Evolutionary conservation across 2,797 vertebrate species (phyloP), one percentile per base, ranked within the genome.

Genomic region (Neopelma chrysocephalum): DNA sequence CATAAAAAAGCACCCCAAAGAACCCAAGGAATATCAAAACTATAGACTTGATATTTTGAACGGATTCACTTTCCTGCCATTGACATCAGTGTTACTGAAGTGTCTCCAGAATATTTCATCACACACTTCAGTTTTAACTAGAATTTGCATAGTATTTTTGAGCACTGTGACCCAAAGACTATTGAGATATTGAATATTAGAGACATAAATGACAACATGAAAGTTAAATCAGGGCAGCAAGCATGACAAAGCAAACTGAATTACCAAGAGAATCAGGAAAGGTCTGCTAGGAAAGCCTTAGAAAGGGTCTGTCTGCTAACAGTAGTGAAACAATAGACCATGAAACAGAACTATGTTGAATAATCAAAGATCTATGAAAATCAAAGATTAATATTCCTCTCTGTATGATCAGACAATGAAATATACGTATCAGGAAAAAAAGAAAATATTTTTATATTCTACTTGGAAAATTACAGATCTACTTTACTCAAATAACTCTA

Each of bases 71-170:
- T 68, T 58, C 7, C 34, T 68, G 19, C 14, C n/a, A 57, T 13
- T 57, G 78, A 48, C 18, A 77, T 40, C 27, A 42, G 6, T 21
- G 23, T 27, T 69, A 54, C 1, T 0, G 0, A 26, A 50, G 40
- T 15, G 58, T 12, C 29, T 81, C 26, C 31, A 86, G 29, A 71
- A 13, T 68, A 80, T 36, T 64, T 86, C 7, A 62, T 42, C 45
- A 23, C 5, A 60, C 17, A 64, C 48, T 66, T 87, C 78, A 54
- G 11, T 72, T 96, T 80, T 62, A 61, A 68, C 32, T 43, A 69
- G 25, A 80, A 58, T 82, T 66, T 32, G 13, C 27, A 53, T 18
- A n/a, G 26, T 48, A 31, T 16, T 56, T 29, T 43, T 70, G 27
- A 70, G 58, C 31, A 75, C 32, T 26, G 6, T 36, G 50, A 71